A percentile compares a stretch with the other conserved stretches of the same genome.
These are phyloP conservation scores for Diachasma alloeum DNA, from an alignment of 1,140 invertebrate genomes.

Conservation along the genomic window DNA sequence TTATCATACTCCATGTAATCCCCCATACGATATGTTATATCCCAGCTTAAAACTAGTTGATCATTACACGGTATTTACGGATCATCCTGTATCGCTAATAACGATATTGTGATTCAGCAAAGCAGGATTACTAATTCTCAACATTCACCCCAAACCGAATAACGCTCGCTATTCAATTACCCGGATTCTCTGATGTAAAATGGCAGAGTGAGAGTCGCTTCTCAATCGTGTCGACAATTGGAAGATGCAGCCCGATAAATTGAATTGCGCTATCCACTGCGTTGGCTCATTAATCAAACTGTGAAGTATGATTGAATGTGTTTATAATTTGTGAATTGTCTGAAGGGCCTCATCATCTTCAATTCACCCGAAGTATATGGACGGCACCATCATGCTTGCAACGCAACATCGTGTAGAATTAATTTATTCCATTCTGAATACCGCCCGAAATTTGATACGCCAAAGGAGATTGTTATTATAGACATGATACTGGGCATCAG, in stretches of 20 bases:
- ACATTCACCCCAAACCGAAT: neutral
- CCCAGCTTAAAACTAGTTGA: neutral
- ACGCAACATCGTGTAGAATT: neutral
- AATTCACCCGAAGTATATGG: neutral
- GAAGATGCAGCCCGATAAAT: neutral
- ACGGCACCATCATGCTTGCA: neutral
- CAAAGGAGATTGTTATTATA: neutral
- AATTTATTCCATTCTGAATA: neutral
- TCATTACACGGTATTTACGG: neutral
- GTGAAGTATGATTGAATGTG: too few species aligned
- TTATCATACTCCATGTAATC: neutral
- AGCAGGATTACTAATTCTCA: neutral
- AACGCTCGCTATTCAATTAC: neutral
- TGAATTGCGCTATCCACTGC: too few species aligned
- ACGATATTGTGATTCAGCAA: neutral
- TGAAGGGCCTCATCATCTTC: neutral
- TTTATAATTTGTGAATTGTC: neutral
- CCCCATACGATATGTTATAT: neutral
- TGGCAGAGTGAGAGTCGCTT: neutral
- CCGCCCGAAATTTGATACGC: neutral
- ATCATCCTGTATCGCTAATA: neutral
- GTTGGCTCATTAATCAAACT: too few species aligned
- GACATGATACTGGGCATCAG: slow-evolving; percentile 8
- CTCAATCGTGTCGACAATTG: neutral
- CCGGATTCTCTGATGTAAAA: neutral